Conservation (phyloP, 2,888 invertebrate genomes). For the Eupithecia pulchellata region DNA sequence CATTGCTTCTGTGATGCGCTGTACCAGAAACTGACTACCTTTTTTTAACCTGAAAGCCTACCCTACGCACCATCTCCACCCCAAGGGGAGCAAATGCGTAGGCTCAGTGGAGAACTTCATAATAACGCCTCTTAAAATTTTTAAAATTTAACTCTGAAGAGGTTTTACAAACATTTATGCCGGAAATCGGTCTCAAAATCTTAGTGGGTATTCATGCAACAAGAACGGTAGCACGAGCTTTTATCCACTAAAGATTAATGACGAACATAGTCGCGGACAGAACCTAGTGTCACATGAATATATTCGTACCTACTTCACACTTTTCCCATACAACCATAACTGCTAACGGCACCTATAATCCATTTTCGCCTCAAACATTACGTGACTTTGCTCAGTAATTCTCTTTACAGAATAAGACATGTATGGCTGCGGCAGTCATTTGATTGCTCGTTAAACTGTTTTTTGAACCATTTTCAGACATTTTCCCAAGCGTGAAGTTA, state of each 20-base stretch:
- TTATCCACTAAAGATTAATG: background rate
- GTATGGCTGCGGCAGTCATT: constrained; percentile 14
- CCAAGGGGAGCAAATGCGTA: too few species aligned
- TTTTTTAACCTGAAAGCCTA: too few species aligned
- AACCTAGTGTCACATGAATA: constrained; percentile 13
- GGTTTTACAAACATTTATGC: background rate
- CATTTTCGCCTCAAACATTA: constrained; percentile 42
- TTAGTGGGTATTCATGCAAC: too few species aligned
- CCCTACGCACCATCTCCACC: too few species aligned
- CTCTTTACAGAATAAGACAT: constrained; percentile 34
- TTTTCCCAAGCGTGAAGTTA: constrained; percentile 11
- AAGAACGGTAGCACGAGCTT: background rate
- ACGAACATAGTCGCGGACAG: background rate
- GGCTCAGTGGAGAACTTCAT: too few species aligned
- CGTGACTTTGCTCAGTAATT: constrained; percentile 40
- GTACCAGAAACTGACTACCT: too few species aligned
- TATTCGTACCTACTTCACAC: constrained; percentile 63
- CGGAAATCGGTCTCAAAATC: background rate
- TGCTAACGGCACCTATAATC: constrained; percentile 63
- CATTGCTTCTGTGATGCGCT: too few species aligned
- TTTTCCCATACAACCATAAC: constrained; percentile 69
- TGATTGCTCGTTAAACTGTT: constrained; percentile 25
- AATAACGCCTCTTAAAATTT: too few species aligned
- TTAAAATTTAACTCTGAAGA: too few species aligned
- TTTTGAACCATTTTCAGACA: constrained; percentile 14